Evolutionary conservation across 2,888 invertebrate genomes (phyloP), one percentile per base, ranked within the genome.

Genomic region (Hydropsyche betteni): DNA sequence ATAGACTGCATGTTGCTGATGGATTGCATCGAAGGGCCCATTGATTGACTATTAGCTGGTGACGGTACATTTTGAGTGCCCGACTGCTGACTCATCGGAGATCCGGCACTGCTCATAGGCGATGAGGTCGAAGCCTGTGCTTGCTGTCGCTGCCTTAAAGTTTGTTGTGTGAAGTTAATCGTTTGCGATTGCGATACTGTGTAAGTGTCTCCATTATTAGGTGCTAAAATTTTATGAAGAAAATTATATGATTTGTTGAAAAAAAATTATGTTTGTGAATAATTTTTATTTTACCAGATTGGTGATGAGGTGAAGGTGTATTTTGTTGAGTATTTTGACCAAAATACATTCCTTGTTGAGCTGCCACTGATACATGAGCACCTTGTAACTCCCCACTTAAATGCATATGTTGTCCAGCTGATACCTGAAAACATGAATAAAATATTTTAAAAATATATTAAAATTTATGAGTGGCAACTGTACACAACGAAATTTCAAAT

Each of bases 401-500:
- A 84, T 93, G 92, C 89, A 94, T 90, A 83, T 94, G 94, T 85
- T 96, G 96, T 44, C 94, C 95, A 81, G 94, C 93, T 2, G 94
- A 94, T 81, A 95, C 94, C 94, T 95, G 84, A 36, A 82, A 81
- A 76, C 80, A 76, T 77, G 12, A 78, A 50, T 80, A 12, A 74
- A 44, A 53, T 10, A 71, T 68, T 5, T n/a, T 4, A 74, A 0
- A 76, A 74, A 16, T n/a, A 44, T 34, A 58, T 68, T 34, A 44
- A 44, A 6, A 44, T 44, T 24, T 24, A 24, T 24, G 24, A 24
- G 24, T 24, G 24, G 24, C 24, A 24, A 24, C 24, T n/a, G n/a
- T n/a, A 24, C 24, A 24, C n/a, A 24, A 24, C 24, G 24, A 24
- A 24, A 24, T 24, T 24, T 24, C 24, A 24, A 24, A 24, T 24